A percentile compares a stretch with the other conserved stretches of the same genome.
Conservation (phyloP, 2,888 invertebrate species). For the Hofmannophila pseudospretella region DNA sequence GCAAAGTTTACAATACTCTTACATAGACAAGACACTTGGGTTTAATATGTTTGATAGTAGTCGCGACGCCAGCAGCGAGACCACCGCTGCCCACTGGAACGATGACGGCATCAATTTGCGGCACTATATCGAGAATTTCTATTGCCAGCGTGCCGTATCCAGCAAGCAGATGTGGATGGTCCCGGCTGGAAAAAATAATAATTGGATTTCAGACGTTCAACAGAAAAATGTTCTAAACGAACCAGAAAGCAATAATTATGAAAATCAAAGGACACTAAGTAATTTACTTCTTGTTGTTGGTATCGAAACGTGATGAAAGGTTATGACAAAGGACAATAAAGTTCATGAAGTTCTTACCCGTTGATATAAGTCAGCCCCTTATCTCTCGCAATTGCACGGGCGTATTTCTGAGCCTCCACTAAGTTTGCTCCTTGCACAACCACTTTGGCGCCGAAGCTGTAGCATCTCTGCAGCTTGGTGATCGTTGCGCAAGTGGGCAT, state of each 20-base stretch:
- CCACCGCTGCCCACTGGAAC: slow-evolving; percentile 95
- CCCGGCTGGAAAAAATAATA: slow-evolving; percentile 80
- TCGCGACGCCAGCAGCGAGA: slow-evolving; percentile 89
- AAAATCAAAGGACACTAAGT: too few relatives aligned
- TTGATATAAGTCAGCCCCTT: slow-evolving; percentile 81
- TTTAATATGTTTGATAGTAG: slow-evolving; percentile 89
- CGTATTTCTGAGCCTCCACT: slow-evolving; percentile 78
- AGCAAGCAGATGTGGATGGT: slow-evolving; percentile 94
- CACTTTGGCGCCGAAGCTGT: slow-evolving; percentile 81
- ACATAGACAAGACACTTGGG: slow-evolving; percentile 91
- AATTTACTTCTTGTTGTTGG: too few relatives aligned
- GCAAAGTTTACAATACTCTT: slow-evolving; percentile 47
- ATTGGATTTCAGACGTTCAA: too few relatives aligned
- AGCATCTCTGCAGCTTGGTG: slow-evolving; percentile 81
- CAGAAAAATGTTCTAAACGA: too few relatives aligned
- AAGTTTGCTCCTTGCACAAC: slow-evolving; percentile 80
- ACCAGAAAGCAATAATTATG: too few relatives aligned
- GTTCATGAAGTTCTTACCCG: too few relatives aligned
- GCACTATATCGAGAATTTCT: slow-evolving; percentile 93
- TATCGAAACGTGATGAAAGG: too few relatives aligned
- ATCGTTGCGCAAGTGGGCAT: slow-evolving; percentile 83
- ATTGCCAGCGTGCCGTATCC: slow-evolving; percentile 95
- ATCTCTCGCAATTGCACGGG: slow-evolving; percentile 78
- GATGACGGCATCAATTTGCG: slow-evolving; percentile 90
- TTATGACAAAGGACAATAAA: too few relatives aligned